Evolutionary conservation across 2,888 invertebrate genomes (phyloP).

Genomic region (Omphaloscelis lunosa): DNA sequence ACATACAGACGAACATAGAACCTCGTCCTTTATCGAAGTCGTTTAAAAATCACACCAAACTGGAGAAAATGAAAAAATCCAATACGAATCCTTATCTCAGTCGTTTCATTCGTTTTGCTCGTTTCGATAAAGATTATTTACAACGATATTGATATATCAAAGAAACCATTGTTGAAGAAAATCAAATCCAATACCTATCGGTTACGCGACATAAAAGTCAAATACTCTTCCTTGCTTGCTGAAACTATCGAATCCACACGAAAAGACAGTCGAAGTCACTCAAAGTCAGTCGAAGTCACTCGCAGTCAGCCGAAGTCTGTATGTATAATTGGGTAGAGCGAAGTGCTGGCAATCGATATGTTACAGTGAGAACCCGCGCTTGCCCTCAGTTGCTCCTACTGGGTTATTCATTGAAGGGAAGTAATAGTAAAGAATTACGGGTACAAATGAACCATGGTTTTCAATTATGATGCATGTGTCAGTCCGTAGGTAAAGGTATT

Average conservation of each 20-base stretch:
- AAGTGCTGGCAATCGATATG: slow-evolving; percentile 48
- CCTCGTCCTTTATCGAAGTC: not conserved
- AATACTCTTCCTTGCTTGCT: slow-evolving; percentile 17
- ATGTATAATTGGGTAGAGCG: slow-evolving; percentile 40
- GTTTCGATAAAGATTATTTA: slow-evolving; percentile 25
- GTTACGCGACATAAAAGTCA: slow-evolving; percentile 21
- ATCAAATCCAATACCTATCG: slow-evolving; percentile 20
- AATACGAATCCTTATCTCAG: slow-evolving; percentile 11
- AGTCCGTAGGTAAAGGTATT: not conserved
- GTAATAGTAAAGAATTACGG: slow-evolving; percentile 14
- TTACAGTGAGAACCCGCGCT: slow-evolving; percentile 16
- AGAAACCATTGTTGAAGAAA: not conserved
- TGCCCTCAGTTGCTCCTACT: slow-evolving; percentile 27
- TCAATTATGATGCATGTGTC: not conserved
- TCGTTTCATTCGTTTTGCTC: slow-evolving; percentile 11
- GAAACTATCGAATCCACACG: slow-evolving; percentile 18
- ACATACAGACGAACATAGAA: not conserved
- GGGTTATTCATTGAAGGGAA: slow-evolving; percentile 30
- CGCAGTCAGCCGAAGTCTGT: slow-evolving; percentile 15
- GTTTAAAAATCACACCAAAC: not conserved
- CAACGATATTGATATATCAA: slow-evolving; percentile 7
- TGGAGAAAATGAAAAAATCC: not conserved
- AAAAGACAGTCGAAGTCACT: slow-evolving; percentile 14
- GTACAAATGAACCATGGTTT: not conserved
- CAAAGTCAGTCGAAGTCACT: slow-evolving; percentile 9